A percentile compares a stretch with the other conserved stretches of the same genome.
phyloP scores from a whole-genome alignment of 2,113 vertebrate genomes.

The Oncorhynchus clarkii region DNA sequence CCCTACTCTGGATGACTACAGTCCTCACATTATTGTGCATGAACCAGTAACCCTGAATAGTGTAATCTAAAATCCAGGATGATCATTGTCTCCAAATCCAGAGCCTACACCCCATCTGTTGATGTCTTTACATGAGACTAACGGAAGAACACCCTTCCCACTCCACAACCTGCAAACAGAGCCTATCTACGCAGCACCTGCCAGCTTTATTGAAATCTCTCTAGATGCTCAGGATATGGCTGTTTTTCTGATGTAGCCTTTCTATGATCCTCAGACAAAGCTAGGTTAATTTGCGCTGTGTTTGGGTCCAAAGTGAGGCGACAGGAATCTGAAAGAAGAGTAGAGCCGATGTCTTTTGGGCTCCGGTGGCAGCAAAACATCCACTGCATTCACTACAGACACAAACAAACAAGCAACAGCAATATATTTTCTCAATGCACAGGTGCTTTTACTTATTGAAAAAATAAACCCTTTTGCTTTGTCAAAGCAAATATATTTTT shows the following conservation, averaged over 20 bases:
- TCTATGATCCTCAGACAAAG: slow-evolving; percentile 7
- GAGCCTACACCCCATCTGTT: background rate
- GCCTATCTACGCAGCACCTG: background rate
- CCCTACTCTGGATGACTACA: background rate
- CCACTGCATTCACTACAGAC: background rate
- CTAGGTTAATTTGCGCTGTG: background rate
- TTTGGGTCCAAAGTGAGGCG: slow-evolving; percentile 11
- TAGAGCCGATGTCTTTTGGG: slow-evolving; percentile 14
- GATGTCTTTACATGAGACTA: background rate
- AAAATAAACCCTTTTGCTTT: too few species aligned
- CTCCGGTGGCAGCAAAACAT: background rate
- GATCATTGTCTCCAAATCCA: background rate
- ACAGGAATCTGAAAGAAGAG: background rate
- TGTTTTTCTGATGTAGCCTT: background rate
- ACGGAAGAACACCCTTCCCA: background rate
- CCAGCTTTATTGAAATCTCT: background rate
- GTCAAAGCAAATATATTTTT: too few species aligned
- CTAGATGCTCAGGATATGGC: slow-evolving; percentile 4
- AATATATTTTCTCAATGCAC: too few species aligned
- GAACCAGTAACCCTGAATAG: background rate
- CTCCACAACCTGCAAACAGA: slow-evolving; percentile 5
- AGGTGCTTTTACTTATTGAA: too few species aligned
- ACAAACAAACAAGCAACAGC: background rate
- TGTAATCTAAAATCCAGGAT: background rate
- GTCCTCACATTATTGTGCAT: background rate